Conservation (phyloP, 1,140 invertebrate genomes). For the Diorhabda sublineata region DNA sequence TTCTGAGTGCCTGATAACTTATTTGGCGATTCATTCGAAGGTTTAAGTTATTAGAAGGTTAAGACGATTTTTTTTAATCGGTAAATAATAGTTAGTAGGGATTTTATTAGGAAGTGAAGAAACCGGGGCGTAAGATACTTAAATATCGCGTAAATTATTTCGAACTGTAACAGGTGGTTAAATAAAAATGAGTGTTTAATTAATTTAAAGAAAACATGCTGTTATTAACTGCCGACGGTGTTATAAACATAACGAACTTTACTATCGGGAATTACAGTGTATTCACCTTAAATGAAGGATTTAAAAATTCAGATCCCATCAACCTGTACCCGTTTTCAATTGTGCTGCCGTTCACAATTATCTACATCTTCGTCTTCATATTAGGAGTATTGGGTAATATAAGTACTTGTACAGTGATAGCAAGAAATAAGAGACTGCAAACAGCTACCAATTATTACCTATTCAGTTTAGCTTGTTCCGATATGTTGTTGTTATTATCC, state of each 20-base stretch:
- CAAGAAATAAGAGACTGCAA: slow-evolving; percentile 76
- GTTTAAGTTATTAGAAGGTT: too few relatives aligned
- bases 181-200: too few relatives aligned
- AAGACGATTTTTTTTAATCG: too few relatives aligned
- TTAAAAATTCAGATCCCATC: not conserved
- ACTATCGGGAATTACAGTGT: not conserved
- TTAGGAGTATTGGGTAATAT: slow-evolving; percentile 81
- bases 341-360: slow-evolving; percentile 61
- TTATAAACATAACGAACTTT: not conserved
- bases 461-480: slow-evolving; percentile 83
- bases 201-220: not conserved
- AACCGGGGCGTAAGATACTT: too few relatives aligned
- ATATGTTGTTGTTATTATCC: slow-evolving; percentile 74
- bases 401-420: slow-evolving; percentile 81
- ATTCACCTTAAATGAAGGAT: not conserved
- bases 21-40: too few relatives aligned
- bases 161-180: too few relatives aligned
- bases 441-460: slow-evolving; percentile 82
- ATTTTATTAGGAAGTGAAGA: too few relatives aligned
- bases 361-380: slow-evolving; percentile 73
- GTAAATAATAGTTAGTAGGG: too few relatives aligned
- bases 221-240: not conserved
- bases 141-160: too few relatives aligned
- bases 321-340: slow-evolving; percentile 30
- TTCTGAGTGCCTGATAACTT: too few relatives aligned